Evolutionary conservation across 2,888 invertebrate genomes (phyloP).

Genomic region (Lepidocyrtinus sp.): DNA sequence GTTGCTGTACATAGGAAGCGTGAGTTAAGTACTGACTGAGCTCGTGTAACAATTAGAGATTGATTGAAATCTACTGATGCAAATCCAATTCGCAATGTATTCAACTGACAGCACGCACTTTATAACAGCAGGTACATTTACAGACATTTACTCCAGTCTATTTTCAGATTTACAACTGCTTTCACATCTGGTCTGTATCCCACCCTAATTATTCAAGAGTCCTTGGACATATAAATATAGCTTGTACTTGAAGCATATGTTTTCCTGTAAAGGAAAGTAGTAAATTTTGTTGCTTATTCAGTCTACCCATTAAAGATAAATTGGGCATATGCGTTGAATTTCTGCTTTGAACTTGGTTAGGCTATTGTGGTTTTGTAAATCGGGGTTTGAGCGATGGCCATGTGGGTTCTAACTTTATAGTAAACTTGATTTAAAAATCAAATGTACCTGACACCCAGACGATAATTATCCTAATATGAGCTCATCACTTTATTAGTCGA

Average conservation of each 20-base stretch:
- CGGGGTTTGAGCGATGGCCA: neutral
- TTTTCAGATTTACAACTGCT: neutral
- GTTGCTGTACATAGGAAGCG: too few relatives aligned
- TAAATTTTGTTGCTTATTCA: too few relatives aligned
- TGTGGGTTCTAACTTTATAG: neutral
- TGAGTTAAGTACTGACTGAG: too few relatives aligned
- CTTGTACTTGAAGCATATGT: too few relatives aligned
- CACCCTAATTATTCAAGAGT: constrained; percentile 19
- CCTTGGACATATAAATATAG: neutral
- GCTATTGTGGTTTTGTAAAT: neutral
- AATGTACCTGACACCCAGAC: constrained; percentile 37
- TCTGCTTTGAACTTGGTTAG: neutral
- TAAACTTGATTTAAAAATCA: neutral
- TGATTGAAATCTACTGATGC: too few relatives aligned
- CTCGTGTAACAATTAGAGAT: too few relatives aligned
- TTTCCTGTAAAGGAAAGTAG: too few relatives aligned
- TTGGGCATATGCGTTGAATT: neutral
- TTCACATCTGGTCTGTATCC: constrained; percentile 24
- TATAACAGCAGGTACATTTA: constrained; percentile 19
- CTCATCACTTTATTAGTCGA: constrained; percentile 27
- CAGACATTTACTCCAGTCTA: constrained; percentile 11
- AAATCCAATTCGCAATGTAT: too few relatives aligned
- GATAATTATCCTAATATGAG: constrained; percentile 51
- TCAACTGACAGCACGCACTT: too few relatives aligned
- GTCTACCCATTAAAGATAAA: neutral